phyloP scores from a whole-genome alignment of 2,797 vertebrate genomes.

The Harpagifer antarcticus region DNA sequence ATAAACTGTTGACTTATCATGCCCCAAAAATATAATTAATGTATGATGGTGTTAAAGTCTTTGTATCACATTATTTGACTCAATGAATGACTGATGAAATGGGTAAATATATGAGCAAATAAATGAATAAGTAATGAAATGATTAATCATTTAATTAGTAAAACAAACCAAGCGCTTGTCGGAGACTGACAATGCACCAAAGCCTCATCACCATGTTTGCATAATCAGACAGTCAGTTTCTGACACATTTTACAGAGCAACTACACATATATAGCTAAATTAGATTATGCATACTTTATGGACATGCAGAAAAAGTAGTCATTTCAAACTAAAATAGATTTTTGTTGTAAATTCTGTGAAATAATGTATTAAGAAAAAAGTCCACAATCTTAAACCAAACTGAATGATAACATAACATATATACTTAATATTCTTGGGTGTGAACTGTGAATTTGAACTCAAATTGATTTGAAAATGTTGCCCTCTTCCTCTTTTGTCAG shows the following conservation, averaged over 20 bases:
- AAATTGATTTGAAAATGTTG: neutral
- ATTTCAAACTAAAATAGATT: neutral
- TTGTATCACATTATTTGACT: constrained; percentile 70
- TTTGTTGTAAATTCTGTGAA: neutral
- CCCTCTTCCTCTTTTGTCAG: neutral
- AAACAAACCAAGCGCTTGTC: constrained; percentile 63
- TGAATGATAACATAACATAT: neutral
- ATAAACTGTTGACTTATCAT: constrained; percentile 30
- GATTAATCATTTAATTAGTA: constrained; percentile 72
- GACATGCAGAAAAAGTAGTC: neutral
- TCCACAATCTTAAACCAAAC: neutral
- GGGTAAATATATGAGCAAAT: constrained; percentile 66
- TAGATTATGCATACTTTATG: neutral
- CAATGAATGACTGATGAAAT: constrained; percentile 73
- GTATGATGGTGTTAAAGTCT: constrained; percentile 53
- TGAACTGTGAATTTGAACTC: neutral
- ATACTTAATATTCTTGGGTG: neutral
- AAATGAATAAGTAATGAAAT: constrained; percentile 75
- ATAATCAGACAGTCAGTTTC: constrained; percentile 54
- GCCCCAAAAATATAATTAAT: constrained; percentile 45
- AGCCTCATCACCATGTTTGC: constrained; percentile 56
- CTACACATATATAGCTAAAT: constrained; percentile 7
- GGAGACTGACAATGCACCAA: constrained; percentile 52
- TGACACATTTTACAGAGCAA: constrained; percentile 12
- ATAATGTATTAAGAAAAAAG: neutral